These are phyloP conservation scores for Tympanoctomys barrerae DNA, from an alignment of 2,797 vertebrate genomes.

Conservation along the genomic window DNA sequence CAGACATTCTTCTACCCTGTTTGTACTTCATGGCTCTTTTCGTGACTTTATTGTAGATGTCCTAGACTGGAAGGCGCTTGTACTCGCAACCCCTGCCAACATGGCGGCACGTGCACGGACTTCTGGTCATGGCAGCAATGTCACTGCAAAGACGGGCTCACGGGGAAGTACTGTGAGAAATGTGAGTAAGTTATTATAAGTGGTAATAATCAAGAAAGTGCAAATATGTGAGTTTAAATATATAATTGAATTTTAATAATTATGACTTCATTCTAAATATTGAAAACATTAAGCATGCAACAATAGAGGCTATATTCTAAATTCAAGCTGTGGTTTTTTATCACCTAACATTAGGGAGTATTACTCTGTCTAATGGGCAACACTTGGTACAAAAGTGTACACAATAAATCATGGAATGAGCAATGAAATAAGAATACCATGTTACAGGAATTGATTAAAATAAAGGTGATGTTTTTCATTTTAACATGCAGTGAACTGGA, in stretches of 20 bases:
- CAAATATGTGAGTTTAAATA: neutral
- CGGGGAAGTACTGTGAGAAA: conserved; percentile 97
- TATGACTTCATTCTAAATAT: neutral
- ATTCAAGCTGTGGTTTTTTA: neutral
- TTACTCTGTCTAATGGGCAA: neutral
- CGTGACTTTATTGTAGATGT: conserved; percentile 90
- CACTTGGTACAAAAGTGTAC: neutral
- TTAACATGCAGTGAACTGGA: neutral
- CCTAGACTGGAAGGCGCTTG: conserved; percentile 97
- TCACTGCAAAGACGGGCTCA: conserved; percentile 95
- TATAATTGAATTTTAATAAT: neutral
- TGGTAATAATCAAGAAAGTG: neutral
- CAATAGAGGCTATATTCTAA: neutral
- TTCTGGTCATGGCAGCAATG: conserved; percentile 99
- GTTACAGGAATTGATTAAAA: neutral
- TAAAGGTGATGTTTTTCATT: neutral
- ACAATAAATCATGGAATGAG: neutral
- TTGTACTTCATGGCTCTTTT: conserved; percentile 36
- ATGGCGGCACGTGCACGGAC: conserved; percentile 95
- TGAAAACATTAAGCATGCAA: neutral
- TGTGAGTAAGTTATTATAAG: conserved; percentile 88
- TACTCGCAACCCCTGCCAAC: conserved; percentile 93
- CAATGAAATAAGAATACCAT: neutral
- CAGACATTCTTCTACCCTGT: neutral
- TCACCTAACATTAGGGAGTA: neutral